Percentiles rank a stretch among this genome's conserved stretches.
phyloP scores from a whole-genome alignment of 2,888 invertebrate species.

The Nezara viridula region DNA sequence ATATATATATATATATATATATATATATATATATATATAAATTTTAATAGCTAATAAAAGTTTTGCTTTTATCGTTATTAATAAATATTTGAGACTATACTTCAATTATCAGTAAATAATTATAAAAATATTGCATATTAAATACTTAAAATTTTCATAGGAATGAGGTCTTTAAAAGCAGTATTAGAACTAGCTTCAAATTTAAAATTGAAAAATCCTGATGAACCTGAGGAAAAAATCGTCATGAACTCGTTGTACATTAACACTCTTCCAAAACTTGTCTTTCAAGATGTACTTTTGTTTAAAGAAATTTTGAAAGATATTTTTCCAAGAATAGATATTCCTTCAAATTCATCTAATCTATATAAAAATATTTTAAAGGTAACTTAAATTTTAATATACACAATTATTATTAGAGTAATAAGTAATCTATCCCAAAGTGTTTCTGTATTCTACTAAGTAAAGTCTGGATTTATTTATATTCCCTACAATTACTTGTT shows the following conservation, averaged over 20 bases:
- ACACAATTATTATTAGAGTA: neutral
- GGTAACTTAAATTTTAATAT: neutral
- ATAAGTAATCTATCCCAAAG: neutral
- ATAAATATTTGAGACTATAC: neutral
- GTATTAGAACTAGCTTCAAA: slow-evolving; percentile 89
- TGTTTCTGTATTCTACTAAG: neutral
- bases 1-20: too few species aligned
- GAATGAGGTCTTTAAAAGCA: slow-evolving; percentile 89
- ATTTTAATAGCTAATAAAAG: too few species aligned
- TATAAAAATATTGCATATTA: neutral
- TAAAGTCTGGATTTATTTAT: neutral
- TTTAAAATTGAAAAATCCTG: slow-evolving; percentile 82
- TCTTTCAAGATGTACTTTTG: slow-evolving; percentile 88
- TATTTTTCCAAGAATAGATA: slow-evolving; percentile 79
- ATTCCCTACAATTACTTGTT: neutral
- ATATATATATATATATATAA: too few species aligned
- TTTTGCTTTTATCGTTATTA: neutral
- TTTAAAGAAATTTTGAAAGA: slow-evolving; percentile 89
- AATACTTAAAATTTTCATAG: slow-evolving; percentile 62
- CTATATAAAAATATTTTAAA: slow-evolving; percentile 26
- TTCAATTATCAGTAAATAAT: neutral
- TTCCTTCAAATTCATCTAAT: neutral
- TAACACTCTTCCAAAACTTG: slow-evolving; percentile 92
- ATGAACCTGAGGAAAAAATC: slow-evolving; percentile 84
- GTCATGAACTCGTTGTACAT: slow-evolving; percentile 88